Conservation (phyloP, 2,113 vertebrate species). For the Tenebrosternarchus preto region DNA sequence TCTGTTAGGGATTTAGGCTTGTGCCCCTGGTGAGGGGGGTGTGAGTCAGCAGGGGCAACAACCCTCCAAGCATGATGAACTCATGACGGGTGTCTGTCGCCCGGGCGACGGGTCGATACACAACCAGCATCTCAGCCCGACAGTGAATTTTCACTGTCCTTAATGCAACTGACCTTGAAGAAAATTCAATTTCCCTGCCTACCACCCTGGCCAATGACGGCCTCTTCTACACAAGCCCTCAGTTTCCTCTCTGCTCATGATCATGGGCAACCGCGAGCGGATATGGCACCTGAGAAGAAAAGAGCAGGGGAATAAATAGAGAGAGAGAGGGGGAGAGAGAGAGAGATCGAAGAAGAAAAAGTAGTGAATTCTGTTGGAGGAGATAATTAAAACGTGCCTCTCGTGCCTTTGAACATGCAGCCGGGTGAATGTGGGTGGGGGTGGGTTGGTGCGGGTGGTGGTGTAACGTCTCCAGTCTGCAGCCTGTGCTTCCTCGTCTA, state of each 20-base stretch:
- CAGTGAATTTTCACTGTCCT: constrained; percentile 69
- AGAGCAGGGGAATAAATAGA: constrained; percentile 39
- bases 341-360: constrained; percentile 36
- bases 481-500: neutral
- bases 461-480: constrained; percentile 7
- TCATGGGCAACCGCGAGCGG: neutral
- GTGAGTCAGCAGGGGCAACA: no score
- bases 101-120: constrained; percentile 37
- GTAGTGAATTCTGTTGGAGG: constrained; percentile 67
- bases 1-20: no score
- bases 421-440: neutral
- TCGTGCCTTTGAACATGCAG: constrained; percentile 59
- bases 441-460: neutral
- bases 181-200: constrained; percentile 75
- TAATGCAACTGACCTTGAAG: constrained; percentile 77
- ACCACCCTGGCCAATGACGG: constrained; percentile 61
- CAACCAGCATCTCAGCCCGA: constrained; percentile 58
- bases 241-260: constrained; percentile 63
- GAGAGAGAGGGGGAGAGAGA: constrained; percentile 47
- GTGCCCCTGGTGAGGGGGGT: no score
- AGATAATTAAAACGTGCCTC: constrained; percentile 68
- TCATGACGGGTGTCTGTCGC: no score
- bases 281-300: constrained; percentile 57
- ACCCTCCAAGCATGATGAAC: no score
- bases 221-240: constrained; percentile 62